Conservation (phyloP, 2,797 vertebrate genomes). For the Sebastiscus tertius region DNA sequence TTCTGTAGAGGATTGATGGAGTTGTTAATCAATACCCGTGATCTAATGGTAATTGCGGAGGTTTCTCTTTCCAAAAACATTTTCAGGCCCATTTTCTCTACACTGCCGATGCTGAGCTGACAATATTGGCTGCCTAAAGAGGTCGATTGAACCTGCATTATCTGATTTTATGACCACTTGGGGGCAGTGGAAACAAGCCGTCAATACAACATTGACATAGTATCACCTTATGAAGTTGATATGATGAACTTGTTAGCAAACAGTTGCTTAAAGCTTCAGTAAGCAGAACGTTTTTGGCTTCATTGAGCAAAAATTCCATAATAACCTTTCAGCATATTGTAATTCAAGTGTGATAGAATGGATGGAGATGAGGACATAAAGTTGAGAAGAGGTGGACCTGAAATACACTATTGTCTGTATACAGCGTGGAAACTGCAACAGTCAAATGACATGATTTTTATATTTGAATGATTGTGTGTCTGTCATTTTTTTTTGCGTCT, state of each 20-base stretch:
- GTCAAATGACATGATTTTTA: no score
- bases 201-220: not conserved
- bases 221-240: not conserved
- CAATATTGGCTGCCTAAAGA: not conserved
- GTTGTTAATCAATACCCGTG: not conserved
- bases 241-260: no score
- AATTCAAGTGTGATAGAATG: no score
- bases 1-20: not conserved
- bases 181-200: not conserved
- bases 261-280: no score
- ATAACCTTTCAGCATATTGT: no score
- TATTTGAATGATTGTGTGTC: no score
- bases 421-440: no score
- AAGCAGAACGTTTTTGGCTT: fast-evolving
- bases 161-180: not conserved
- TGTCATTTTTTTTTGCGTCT: no score
- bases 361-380: no score
- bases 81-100: not conserved
- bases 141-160: not conserved
- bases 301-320: no score
- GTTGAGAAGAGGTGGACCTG: no score
- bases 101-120: not conserved
- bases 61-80: not conserved
- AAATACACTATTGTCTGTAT: no score
- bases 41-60: not conserved